phyloP scores from a whole-genome alignment of 2,888 invertebrate species.

The Chydorus sphaericus region DNA sequence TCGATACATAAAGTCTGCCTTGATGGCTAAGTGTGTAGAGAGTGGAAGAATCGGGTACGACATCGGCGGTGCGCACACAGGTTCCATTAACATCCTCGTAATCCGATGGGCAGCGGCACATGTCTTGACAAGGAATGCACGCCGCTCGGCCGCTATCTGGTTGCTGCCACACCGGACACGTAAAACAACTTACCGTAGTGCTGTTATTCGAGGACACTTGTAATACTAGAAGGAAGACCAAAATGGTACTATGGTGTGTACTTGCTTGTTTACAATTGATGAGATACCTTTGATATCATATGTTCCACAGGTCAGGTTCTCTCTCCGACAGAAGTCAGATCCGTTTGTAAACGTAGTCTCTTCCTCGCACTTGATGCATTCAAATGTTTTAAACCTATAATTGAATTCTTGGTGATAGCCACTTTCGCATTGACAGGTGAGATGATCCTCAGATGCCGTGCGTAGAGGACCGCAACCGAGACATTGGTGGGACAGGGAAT shows the following conservation, averaged over 20 bases:
- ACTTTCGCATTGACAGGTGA: background rate
- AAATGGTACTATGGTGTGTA: no score
- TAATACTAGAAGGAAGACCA: background rate
- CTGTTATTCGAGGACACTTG: background rate
- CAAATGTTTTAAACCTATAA: background rate
- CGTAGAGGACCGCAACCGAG: background rate
- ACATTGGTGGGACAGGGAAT: background rate
- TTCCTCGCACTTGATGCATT: background rate
- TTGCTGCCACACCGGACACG: background rate
- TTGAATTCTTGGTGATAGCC: background rate
- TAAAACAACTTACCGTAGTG: background rate
- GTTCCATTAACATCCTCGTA: background rate
- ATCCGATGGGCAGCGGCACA: background rate
- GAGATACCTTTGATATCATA: conserved; percentile 1
- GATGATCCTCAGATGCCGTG: background rate
- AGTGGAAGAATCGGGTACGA: background rate
- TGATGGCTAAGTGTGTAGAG: background rate
- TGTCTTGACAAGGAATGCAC: background rate
- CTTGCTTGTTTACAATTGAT: no score
- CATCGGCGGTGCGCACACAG: background rate
- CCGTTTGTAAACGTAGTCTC: no score
- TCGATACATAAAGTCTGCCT: background rate
- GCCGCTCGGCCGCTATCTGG: background rate
- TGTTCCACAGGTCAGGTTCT: background rate
- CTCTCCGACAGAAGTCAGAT: background rate